Base-by-base conservation (phyloP, 2,113 vertebrate genomes). In the Dipodomys stephensi region DNA sequence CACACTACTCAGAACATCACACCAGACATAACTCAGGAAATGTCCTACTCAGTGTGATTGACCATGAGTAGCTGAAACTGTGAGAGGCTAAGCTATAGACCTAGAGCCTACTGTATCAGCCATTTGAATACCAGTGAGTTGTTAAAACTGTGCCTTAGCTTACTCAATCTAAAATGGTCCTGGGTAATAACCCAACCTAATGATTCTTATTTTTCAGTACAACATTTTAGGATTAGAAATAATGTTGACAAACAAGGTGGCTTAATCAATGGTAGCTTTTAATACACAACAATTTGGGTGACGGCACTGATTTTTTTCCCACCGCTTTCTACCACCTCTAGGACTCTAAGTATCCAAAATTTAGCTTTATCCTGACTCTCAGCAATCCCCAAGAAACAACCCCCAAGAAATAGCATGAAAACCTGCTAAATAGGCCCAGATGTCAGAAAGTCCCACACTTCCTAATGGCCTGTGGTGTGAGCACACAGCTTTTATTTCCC, bases 401-500 rank as follows among this genome's bases (percentile, higher is more conserved):
- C 53, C 44, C 67, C 15, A 67, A 27, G 57, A 32, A n/a, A 19
- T 4, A 90, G 25, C 27, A 62, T 27, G 39, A 78, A 19, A 83
- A 85, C 20, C 19, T 62, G 9, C 53, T 30, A 49, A 77, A 53
- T 0, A 83, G 6, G 22, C 53, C 35, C 72, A 25, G 39, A 65
- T 35, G 74, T 64, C 35, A 32, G 0, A 62, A 90, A 22, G 4
- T 6, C 28, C 46, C 39, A n/a, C 9, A 30, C 30, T 23, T 91
- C 73, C 39, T 8, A 3, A 5, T 28, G 30, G 16, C 12, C 65
- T 0, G 2, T 53, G 68, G 10, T 0, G 0, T 2, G 72, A 44
- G 22, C 23, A 89, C 39, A 0, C 83, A 83, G 93, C 71, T 88
- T 91, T 90, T 62, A 60, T 30, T 81, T 94, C 86, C 83, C 82